These are phyloP conservation scores for Ashinkailepas kermadecensis DNA, from an alignment of 2,888 invertebrate species.

Conservation along the genomic window DNA sequence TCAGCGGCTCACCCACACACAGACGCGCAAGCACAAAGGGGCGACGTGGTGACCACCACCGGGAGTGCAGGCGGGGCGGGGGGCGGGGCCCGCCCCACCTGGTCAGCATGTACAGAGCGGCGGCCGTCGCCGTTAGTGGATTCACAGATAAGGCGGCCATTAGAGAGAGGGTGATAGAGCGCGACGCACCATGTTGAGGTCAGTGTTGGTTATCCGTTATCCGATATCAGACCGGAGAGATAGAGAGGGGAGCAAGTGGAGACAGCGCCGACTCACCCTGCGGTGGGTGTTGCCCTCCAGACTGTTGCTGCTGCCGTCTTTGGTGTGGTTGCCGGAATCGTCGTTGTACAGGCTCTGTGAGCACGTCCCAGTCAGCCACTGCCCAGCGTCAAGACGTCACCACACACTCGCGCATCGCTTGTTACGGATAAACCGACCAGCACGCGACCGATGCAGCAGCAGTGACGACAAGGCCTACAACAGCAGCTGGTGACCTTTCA, in stretches of 20 bases:
- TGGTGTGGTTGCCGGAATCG: neutral
- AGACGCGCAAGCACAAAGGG: neutral
- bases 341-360: neutral
- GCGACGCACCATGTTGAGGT: too few relatives aligned
- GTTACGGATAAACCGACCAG: too few relatives aligned
- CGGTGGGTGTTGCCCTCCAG: constrained; percentile 14
- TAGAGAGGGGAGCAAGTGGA: neutral
- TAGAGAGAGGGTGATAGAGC: neutral
- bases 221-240: neutral
- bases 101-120: too few relatives aligned
- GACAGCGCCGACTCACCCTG: neutral
- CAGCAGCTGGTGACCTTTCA: too few relatives aligned
- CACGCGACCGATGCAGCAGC: too few relatives aligned
- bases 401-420: too few relatives aligned
- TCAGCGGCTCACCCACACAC: neutral
- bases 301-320: neutral
- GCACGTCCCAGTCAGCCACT: neutral
- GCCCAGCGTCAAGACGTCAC: too few relatives aligned
- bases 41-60: too few relatives aligned
- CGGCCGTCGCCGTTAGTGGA: too few relatives aligned
- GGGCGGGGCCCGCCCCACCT: too few relatives aligned
- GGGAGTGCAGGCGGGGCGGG: too few relatives aligned
- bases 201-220: neutral
- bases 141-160: neutral
- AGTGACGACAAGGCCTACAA: too few relatives aligned